Percentiles rank a stretch among this genome's conserved stretches.
phyloP scores from a whole-genome alignment of 2,888 invertebrate species.

The Perithous albicinctus region DNA sequence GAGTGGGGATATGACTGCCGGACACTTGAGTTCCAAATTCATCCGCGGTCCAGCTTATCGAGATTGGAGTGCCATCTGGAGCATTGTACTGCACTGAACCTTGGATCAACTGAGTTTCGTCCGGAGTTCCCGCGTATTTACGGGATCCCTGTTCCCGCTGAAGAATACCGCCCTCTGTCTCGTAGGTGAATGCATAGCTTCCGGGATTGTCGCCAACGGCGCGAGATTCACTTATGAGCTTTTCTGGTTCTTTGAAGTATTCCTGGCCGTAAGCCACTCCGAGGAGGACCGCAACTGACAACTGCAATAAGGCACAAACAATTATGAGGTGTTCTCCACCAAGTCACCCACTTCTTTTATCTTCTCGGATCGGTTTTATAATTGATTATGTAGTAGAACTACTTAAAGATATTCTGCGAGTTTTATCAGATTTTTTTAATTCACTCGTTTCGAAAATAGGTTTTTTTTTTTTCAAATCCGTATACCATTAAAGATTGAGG shows the following conservation, averaged over 20 bases:
- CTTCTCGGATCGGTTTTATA: too few relatives aligned
- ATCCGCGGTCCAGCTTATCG: constrained; percentile 83
- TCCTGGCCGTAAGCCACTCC: constrained; percentile 73
- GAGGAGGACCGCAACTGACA: constrained; percentile 72
- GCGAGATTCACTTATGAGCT: constrained; percentile 77
- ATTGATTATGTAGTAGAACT: too few relatives aligned
- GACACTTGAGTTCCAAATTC: constrained; percentile 82
- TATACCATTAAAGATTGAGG: too few relatives aligned
- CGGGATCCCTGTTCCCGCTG: constrained; percentile 80
- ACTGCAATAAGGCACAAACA: constrained; percentile 68
- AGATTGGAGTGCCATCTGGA: constrained; percentile 83
- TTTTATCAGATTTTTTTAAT: too few relatives aligned
- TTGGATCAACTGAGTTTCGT: constrained; percentile 82
- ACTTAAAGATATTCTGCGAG: too few relatives aligned
- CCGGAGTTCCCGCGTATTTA: constrained; percentile 82
- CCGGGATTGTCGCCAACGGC: constrained; percentile 81
- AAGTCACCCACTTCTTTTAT: too few relatives aligned
- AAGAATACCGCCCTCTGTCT: constrained; percentile 83
- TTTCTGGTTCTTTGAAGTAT: constrained; percentile 82
- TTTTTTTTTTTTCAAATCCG: too few relatives aligned
- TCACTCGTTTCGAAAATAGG: too few relatives aligned
- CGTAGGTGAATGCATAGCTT: constrained; percentile 81
- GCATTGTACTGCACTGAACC: constrained; percentile 84
- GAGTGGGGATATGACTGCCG: constrained; percentile 81
- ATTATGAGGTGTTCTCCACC: too few relatives aligned